These are phyloP conservation scores for Dipodomys ordii DNA, from an alignment of 2,113 vertebrate genomes.

Conservation along the genomic window DNA sequence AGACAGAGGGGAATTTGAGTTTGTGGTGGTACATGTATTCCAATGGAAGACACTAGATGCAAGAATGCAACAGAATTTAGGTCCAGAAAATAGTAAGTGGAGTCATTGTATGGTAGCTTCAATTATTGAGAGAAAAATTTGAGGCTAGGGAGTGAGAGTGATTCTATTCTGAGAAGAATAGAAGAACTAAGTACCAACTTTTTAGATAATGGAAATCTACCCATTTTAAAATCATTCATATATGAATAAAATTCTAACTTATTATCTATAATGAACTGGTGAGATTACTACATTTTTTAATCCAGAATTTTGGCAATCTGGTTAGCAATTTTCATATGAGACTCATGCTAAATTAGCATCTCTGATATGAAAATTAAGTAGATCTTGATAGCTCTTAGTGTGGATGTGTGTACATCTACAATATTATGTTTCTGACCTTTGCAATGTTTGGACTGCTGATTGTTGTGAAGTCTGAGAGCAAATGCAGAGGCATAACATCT, in stretches of 20 bases:
- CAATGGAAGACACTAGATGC: neutral
- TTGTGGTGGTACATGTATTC: neutral
- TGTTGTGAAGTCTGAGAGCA: constrained; percentile 55
- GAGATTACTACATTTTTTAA: neutral
- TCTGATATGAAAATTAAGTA: neutral
- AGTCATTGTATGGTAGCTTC: neutral
- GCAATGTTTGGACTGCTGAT: constrained; percentile 10
- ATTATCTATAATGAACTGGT: constrained; percentile 4
- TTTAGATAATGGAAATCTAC: neutral
- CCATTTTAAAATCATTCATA: neutral
- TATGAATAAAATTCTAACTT: neutral
- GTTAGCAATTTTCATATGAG: constrained; percentile 16
- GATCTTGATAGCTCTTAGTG: neutral
- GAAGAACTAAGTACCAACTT: constrained; percentile 37
- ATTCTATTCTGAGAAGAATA: neutral
- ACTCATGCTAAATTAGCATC: neutral
- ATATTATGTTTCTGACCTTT: constrained; percentile 36
- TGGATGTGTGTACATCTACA: neutral
- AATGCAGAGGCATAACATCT: neutral
- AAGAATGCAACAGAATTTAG: neutral
- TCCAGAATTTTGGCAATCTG: neutral
- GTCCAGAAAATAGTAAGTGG: neutral
- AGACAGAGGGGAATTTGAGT: neutral
- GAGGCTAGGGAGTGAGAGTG: neutral
- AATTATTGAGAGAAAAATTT: neutral